phyloP scores from a whole-genome alignment of 2,113 vertebrate species.

The Pterocles orientalis region DNA sequence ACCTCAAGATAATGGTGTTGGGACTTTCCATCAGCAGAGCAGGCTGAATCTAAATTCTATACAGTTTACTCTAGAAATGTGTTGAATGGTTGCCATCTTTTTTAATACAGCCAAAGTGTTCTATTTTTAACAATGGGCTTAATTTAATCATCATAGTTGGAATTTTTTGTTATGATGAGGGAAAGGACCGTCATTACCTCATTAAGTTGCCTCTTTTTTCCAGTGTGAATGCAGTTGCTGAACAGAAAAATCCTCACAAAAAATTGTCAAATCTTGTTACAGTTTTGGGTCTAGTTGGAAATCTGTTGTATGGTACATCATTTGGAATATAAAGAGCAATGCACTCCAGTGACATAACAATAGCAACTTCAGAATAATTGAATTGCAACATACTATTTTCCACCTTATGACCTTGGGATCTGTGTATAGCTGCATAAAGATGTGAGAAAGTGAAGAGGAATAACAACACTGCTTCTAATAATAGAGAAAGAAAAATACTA shows the following conservation, averaged over 20 bases:
- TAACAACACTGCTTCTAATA: background rate
- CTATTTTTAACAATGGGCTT: slow-evolving; percentile 30
- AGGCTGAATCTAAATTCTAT: background rate
- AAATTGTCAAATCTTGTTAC: background rate
- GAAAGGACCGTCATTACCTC: background rate
- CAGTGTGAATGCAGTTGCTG: background rate
- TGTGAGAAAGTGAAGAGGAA: background rate
- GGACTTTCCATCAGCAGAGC: background rate
- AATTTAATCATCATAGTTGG: slow-evolving; percentile 17
- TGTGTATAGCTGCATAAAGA: background rate
- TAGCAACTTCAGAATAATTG: background rate
- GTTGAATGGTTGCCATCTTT: background rate
- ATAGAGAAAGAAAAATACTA: background rate
- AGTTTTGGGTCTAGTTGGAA: background rate
- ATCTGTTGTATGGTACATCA: background rate
- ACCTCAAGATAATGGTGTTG: background rate
- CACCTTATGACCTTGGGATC: background rate
- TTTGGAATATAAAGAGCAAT: background rate
- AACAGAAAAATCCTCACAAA: background rate
- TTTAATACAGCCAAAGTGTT: slow-evolving; percentile 26
- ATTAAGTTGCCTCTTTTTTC: background rate
- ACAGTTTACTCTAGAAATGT: background rate
- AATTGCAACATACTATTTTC: background rate
- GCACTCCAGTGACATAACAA: background rate
- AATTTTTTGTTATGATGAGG: background rate